Percentiles rank a stretch among this genome's conserved stretches.
phyloP scores from a whole-genome alignment of 2,113 vertebrate genomes.

The Apodemus speciosus region DNA sequence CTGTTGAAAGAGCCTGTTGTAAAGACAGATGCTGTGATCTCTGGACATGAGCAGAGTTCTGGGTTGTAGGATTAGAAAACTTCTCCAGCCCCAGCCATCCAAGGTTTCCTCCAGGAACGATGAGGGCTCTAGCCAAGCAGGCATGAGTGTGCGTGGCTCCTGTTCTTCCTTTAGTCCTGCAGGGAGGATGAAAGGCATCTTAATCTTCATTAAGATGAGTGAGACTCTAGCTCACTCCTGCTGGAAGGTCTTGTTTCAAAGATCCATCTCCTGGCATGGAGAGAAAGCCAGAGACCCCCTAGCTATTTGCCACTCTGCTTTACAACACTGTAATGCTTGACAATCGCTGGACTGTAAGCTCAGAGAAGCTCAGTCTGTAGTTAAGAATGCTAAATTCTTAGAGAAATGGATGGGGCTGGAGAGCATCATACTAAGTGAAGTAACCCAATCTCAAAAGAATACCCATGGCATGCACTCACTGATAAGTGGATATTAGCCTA shows the following conservation, averaged over 20 bases:
- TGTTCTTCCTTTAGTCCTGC: conserved; percentile 29
- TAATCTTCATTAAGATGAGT: too few relatives aligned
- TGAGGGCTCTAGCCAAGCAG: conserved; percentile 28
- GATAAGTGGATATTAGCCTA: too few relatives aligned
- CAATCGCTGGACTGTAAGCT: not conserved
- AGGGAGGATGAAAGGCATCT: conserved; percentile 51
- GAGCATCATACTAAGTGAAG: too few relatives aligned
- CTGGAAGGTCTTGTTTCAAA: not conserved
- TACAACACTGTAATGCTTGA: not conserved
- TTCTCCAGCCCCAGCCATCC: conserved; percentile 16
- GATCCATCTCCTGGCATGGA: not conserved
- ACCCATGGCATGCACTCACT: too few relatives aligned
- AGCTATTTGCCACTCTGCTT: not conserved
- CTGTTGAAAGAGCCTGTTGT: not conserved
- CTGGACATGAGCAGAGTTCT: not conserved
- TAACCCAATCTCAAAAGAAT: too few relatives aligned
- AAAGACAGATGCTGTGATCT: not conserved
- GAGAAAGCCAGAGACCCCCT: not conserved
- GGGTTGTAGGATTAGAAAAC: not conserved
- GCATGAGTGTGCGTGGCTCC: conserved; percentile 22
- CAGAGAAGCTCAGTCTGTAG: not conserved
- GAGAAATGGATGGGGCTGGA: too few relatives aligned
- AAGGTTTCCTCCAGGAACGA: not conserved
- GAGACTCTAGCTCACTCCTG: not conserved
- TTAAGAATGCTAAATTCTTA: conserved; percentile 34